Evolutionary conservation across 2,797 vertebrate species (phyloP).

Genomic region (Chaenodraco wilsoni): DNA sequence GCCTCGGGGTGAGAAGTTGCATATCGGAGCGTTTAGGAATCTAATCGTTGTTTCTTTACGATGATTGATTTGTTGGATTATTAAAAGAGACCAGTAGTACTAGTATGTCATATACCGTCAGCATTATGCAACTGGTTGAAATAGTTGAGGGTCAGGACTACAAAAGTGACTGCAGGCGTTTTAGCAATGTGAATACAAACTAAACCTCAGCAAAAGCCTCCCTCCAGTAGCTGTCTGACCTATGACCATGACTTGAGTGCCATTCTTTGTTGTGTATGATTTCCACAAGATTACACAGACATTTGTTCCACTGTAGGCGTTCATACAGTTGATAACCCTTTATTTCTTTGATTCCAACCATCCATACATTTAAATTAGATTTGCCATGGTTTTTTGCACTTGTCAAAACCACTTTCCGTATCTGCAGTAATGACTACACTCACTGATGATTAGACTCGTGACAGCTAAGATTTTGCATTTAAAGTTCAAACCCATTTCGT

Average conservation of each 20-base stretch:
- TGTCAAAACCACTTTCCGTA: conserved; percentile 28
- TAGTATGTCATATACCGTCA: conserved; percentile 11
- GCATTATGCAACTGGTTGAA: conserved; percentile 41
- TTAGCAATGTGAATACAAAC: background rate
- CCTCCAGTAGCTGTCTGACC: conserved; percentile 8
- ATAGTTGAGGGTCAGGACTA: background rate
- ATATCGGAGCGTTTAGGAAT: conserved; percentile 46
- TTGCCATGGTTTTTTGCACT: conserved; percentile 36
- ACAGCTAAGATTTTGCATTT: conserved; percentile 23
- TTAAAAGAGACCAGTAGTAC: conserved; percentile 15
- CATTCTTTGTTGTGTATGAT: conserved; percentile 23
- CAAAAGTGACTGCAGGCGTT: conserved; percentile 10
- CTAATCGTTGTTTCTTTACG: background rate
- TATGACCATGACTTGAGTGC: background rate
- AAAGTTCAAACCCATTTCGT: conserved; percentile 49
- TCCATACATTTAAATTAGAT: conserved; percentile 39
- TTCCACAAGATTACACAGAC: conserved; percentile 26
- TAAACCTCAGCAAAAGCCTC: background rate
- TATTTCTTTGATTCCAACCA: conserved; percentile 17
- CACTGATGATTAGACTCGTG: conserved; percentile 24
- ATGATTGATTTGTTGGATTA: conserved; percentile 21
- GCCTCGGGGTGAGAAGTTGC: conserved; percentile 60
- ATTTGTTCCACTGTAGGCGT: conserved; percentile 16
- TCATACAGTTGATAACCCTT: conserved; percentile 5
- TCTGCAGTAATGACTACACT: conserved; percentile 25